These are phyloP conservation scores for Drosophila lacicola DNA, from an alignment of 2,888 invertebrate genomes.

Conservation along the genomic window DNA sequence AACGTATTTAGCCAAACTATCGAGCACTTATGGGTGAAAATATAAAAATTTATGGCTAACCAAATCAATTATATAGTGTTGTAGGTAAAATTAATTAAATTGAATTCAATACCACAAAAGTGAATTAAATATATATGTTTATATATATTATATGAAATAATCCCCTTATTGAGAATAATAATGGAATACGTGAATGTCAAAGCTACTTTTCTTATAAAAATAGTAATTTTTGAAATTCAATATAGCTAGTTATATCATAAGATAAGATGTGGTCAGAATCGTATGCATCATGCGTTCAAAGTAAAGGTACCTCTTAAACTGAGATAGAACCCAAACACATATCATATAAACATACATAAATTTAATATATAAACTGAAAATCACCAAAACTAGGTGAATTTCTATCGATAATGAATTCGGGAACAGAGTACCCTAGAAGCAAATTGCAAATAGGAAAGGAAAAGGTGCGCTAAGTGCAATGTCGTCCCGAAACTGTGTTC, in stretches of 20 bases:
- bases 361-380: not conserved
- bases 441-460: constrained; percentile 23
- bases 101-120: no score
- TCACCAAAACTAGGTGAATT: constrained; percentile 7
- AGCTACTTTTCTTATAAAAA: no score
- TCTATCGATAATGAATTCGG: not conserved
- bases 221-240: no score
- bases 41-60: not conserved
- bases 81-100: no score
- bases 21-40: not conserved
- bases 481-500: constrained; percentile 75
- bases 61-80: not conserved
- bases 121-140: no score
- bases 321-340: not conserved
- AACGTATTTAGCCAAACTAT: constrained; percentile 5
- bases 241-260: no score
- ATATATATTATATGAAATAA: no score
- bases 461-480: constrained; percentile 47
- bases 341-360: not conserved
- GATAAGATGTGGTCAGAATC: no score
- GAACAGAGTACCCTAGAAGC: constrained; percentile 21
- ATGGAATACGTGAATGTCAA: no score
- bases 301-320: not conserved
- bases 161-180: no score
- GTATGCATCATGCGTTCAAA: no score